These are phyloP conservation scores for Cossypha caffra DNA, from an alignment of 2,797 vertebrate species.

Conservation along the genomic window DNA sequence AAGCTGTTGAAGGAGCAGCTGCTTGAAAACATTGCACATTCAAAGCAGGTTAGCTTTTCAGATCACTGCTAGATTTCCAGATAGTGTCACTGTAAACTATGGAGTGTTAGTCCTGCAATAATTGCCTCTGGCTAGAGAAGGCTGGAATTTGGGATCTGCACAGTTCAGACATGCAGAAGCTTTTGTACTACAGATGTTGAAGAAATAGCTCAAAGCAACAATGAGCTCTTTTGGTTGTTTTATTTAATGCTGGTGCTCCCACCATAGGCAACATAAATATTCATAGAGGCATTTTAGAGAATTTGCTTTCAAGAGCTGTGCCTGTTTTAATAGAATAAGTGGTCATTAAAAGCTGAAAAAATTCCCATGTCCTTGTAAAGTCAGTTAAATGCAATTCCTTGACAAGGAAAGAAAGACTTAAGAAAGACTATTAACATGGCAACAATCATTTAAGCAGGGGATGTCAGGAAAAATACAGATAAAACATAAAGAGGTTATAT, in stretches of 20 bases:
- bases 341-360: neutral
- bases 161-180: neutral
- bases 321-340: neutral
- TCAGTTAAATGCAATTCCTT: neutral
- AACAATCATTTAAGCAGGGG: neutral
- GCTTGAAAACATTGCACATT: neutral
- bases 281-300: neutral
- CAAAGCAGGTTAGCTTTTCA: neutral
- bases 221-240: neutral
- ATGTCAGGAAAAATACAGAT: neutral
- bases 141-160: neutral
- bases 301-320: neutral
- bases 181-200: neutral
- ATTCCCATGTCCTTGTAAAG: neutral
- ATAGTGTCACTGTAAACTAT: neutral
- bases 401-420: neutral
- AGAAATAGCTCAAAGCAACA: neutral
- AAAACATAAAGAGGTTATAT: neutral
- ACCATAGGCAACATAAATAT: neutral
- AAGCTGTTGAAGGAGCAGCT: neutral
- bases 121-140: neutral
- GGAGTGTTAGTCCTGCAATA: neutral
- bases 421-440: neutral
- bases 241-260: neutral
- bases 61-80: neutral